Conservation (phyloP, 2,113 vertebrate genomes). For the Tyto alba region DNA sequence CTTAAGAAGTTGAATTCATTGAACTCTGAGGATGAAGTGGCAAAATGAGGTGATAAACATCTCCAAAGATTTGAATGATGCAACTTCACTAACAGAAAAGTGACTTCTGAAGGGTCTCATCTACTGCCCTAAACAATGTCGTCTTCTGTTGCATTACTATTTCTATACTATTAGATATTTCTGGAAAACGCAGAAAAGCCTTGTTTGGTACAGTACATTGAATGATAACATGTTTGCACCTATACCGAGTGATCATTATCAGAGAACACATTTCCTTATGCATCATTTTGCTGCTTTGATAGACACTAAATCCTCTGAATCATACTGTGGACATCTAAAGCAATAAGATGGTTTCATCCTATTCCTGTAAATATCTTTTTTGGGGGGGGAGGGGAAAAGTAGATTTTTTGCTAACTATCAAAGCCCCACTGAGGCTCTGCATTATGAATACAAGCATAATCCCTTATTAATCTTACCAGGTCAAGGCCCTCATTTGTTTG, state of each 20-base stretch:
- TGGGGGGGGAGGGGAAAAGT: rapidly evolving
- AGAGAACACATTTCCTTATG: background rate
- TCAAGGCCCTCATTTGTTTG: background rate
- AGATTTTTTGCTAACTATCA: background rate
- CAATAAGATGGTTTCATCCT: background rate
- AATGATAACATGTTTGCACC: background rate
- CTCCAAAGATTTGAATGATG: background rate
- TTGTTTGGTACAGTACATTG: background rate
- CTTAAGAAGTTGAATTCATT: background rate
- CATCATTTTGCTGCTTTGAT: background rate
- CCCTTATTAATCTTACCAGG: background rate
- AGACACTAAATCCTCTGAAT: background rate
- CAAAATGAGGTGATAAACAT: background rate
- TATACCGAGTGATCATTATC: background rate
- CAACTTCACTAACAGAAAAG: background rate
- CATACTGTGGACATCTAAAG: background rate
- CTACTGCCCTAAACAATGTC: background rate
- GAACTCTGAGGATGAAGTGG: background rate
- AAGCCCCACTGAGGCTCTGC: background rate
- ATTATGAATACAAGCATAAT: background rate
- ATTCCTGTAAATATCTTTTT: background rate
- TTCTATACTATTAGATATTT: background rate
- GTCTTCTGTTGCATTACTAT: background rate
- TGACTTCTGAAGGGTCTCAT: background rate
- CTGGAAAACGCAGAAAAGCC: background rate